Evolutionary conservation across 2,113 vertebrate species (phyloP).

Genomic region (Chelonoidis abingdonii): DNA sequence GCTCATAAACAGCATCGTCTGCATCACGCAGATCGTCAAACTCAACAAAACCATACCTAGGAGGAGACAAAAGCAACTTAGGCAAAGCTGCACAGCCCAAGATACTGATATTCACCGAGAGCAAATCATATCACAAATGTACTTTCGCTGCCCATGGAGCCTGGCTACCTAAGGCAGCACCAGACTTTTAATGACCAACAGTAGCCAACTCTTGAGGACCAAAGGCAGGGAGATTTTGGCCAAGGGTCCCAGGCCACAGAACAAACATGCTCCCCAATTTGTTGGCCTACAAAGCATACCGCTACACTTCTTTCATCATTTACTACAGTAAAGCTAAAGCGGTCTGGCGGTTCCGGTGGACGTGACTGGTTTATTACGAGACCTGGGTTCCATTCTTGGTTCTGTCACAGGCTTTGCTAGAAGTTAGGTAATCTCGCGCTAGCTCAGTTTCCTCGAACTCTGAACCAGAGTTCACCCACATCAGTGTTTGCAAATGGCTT

Average conservation of each 20-base stretch:
- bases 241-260: neutral
- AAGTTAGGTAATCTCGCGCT: neutral
- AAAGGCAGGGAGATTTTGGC: neutral
- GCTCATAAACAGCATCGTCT: slow-evolving; percentile 96
- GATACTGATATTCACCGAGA: fast-evolving
- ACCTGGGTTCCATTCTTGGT: neutral
- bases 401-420: neutral
- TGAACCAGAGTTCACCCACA: fast-evolving
- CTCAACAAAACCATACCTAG: slow-evolving; percentile 96
- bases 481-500: neutral
- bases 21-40: slow-evolving; percentile 97
- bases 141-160: neutral
- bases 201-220: neutral
- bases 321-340: neutral
- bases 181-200: neutral
- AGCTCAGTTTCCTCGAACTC: neutral
- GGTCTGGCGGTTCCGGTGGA: neutral
- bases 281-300: fast-evolving
- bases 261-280: neutral
- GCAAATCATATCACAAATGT: fast-evolving
- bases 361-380: neutral
- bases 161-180: neutral
- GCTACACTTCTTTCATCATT: neutral
- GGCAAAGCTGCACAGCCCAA: fast-evolving
- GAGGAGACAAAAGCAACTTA: neutral